phyloP scores from a whole-genome alignment of 2,113 vertebrate genomes.

The Pangasianodon gigas region DNA sequence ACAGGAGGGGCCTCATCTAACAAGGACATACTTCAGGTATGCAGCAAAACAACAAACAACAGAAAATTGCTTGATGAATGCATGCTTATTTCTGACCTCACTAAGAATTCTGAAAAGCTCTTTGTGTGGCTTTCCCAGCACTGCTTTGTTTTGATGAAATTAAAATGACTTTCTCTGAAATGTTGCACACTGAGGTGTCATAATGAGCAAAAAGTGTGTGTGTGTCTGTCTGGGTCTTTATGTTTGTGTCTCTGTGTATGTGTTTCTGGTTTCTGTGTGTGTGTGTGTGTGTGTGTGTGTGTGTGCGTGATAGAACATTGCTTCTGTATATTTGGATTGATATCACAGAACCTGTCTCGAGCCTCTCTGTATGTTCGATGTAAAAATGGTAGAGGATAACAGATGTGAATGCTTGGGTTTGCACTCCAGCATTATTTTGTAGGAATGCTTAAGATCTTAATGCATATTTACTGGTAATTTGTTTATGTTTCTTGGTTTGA shows the following conservation, averaged over 20 bases:
- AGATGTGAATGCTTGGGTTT: background rate
- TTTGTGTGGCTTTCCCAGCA: conserved; percentile 8
- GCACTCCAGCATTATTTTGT: background rate
- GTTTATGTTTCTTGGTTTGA: background rate
- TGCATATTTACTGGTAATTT: conserved; percentile 2
- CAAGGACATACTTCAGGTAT: conserved; percentile 85
- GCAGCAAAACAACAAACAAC: background rate
- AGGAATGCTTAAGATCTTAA: background rate
- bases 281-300: too few relatives aligned
- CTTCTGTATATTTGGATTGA: too few relatives aligned
- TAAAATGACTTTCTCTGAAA: background rate
- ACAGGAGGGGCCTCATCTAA: conserved; percentile 93
- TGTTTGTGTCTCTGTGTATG: background rate
- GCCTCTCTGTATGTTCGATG: background rate
- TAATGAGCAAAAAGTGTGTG: background rate
- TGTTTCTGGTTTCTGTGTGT: too few relatives aligned
- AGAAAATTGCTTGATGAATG: conserved; percentile 11
- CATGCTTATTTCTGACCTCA: background rate
- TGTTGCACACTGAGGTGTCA: background rate
- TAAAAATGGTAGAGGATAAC: background rate
- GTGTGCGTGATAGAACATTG: too few relatives aligned
- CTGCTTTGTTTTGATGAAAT: conserved; percentile 20
- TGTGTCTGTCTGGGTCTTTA: background rate
- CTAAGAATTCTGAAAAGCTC: conserved; percentile 8
- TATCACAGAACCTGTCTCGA: too few relatives aligned